Evolutionary conservation across 2,797 vertebrate genomes (phyloP), one percentile per base, ranked within the genome.

Genomic region (Paedocypris micromegethes): DNA sequence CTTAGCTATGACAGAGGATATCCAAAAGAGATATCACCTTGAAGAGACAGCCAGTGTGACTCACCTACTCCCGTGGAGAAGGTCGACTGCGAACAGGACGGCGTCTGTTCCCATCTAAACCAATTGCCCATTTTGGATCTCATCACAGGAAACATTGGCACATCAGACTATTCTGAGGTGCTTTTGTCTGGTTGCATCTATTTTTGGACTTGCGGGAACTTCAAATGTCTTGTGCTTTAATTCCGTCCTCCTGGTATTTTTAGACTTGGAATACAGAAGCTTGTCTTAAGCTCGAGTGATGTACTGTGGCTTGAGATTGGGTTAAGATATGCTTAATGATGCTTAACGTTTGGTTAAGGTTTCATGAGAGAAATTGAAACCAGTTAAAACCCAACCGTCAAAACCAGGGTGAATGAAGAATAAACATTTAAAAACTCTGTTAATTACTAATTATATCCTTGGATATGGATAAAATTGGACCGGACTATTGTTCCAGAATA

Each of bases 231-330:
- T 78, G 74, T 78, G 58, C 67, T 70, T 77, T 75, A 56, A 58
- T 72, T 76, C 68, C 67, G 65, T 38, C 51, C 51, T 54, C 67
- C 52, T 69, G 66, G 57, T 80, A 77, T 80, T 78, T 81, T 80
- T 76, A 75, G 74, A 70, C 59, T 64, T 9, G 42, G 43, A 52
- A 57, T 54, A 62, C 58, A 70, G 23, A 63, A 70, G 70, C 63
- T 67, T 58, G 63, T 54, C 57, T 47, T 61, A 48, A 56, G 58
- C 72, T 66, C 68, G 61, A 66, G 64, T 43, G 51, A 45, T 38
- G 44, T 42, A 42, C 42, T 6, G 42, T 9, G 48, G 47, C 46
- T 23, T 23, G 23, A 23, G 23, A 23, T 23, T 23, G 23, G 23
- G 23, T 23, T 23, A 23, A 23, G 23, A 23, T 23, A 23, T 23